Evolutionary conservation across 1,140 invertebrate genomes (phyloP), one percentile per base, ranked within the genome.

Genomic region (Teleopsis dalmanni): DNA sequence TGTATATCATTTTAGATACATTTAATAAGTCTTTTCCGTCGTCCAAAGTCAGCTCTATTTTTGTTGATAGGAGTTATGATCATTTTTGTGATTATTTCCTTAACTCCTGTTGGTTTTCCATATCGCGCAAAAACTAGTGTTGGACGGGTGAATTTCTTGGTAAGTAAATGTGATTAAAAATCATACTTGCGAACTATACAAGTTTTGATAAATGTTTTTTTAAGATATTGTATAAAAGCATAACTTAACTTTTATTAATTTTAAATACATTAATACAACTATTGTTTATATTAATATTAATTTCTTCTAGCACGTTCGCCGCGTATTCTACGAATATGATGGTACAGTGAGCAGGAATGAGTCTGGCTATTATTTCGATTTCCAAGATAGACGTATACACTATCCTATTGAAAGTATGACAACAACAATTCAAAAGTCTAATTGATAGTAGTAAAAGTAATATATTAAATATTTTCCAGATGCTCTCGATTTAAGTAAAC

Each of bases 31-130:
- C 57, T 62, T 13, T 65, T 69, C 46, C 65, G 58, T 18, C 48
- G 53, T 26, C 58, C 65, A 1, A 57, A 57, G 19, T 19, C 57
- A 2, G 52, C 68, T 5, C 10, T 68, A 2, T 29, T 56, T 0
- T 41, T 53, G 2, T 16, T 69, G 19, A 77, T 82, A 37, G 74
- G 73, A 13, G 59, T 80, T 2, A 59, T 82, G 25, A 72, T 83
- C 37, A 75, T 78, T 63, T 79, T 79, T 48, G 72, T 68, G 47
- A 72, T 82, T 38, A 63, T 83, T 31, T 72, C 82, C 31, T 65
- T 81, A 27, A 82, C 81, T 7, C 79, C 82, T 1, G 59, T 87
- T 33, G 86, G 87, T 31, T 88, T 88, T 69, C 86, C 87, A 2
- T 89, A 86, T 58, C 80, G 79, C 45, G 76, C 77, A 4, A 78